Conservation (phyloP, 1,140 invertebrate genomes). For the Chionoecetes opilio region DNA sequence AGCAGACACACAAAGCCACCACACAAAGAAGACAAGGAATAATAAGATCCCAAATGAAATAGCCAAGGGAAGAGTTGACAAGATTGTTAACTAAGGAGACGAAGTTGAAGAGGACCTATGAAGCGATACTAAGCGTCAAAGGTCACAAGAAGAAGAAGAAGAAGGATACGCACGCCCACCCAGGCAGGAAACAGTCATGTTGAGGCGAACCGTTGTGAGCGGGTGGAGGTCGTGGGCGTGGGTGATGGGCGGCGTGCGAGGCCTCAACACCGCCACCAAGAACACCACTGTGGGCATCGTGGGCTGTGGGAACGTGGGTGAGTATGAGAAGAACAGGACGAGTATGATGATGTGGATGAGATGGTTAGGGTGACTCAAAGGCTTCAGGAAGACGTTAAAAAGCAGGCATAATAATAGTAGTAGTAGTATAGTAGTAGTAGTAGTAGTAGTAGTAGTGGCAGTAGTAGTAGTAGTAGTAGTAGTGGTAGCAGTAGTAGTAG, state of each 20-base stretch:
- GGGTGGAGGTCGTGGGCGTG: not conserved
- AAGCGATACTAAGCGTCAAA: too few species aligned
- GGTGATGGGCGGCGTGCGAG: not conserved
- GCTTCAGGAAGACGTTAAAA: too few species aligned
- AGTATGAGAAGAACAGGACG: too few species aligned
- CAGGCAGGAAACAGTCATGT: not conserved
- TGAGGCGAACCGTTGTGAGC: not conserved
- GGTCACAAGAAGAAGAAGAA: too few species aligned
- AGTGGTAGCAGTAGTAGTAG: not conserved
- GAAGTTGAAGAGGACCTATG: not conserved
- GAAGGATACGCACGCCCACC: too few species aligned
- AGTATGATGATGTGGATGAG: too few species aligned
- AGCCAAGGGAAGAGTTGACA: too few species aligned
- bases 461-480: not conserved
- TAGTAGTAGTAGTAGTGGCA: not conserved
- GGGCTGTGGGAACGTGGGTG: conserved; percentile 41
- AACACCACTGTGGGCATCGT: conserved; percentile 24
- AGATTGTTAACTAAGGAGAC: not conserved
- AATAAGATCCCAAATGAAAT: too few species aligned
- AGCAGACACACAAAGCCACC: too few species aligned
- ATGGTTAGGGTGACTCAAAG: too few species aligned
- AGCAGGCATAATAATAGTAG: not conserved
- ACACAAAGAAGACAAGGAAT: too few species aligned
- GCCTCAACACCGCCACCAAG: not conserved
- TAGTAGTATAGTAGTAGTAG: not conserved